Conservation (phyloP, 2,888 invertebrate genomes). For the Timema cristinae region DNA sequence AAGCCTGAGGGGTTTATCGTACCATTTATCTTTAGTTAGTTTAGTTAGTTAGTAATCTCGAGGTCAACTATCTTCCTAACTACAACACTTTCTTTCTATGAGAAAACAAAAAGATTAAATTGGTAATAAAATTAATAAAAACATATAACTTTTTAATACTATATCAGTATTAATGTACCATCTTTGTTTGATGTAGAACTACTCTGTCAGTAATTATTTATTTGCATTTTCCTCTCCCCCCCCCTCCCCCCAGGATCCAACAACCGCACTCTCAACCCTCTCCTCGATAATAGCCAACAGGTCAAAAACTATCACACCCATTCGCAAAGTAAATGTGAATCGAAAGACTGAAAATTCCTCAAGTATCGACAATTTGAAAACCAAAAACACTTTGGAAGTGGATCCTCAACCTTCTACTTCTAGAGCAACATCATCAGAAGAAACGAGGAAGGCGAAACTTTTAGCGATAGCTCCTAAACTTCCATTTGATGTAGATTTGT, state of each 20-base stretch:
- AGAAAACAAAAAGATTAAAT: background rate
- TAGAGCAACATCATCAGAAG: constrained; percentile 7
- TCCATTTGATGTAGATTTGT: constrained; percentile 49
- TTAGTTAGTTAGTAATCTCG: too few species aligned
- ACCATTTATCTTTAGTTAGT: too few species aligned
- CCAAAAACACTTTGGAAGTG: background rate
- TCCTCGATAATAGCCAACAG: constrained; percentile 6
- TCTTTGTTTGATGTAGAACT: too few species aligned
- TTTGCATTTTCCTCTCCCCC: background rate
- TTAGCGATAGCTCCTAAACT: constrained; percentile 45
- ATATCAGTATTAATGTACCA: too few species aligned
- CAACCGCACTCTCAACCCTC: constrained; percentile 29
- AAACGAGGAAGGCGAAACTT: constrained; percentile 38
- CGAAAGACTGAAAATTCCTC: background rate
- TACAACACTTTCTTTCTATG: background rate
- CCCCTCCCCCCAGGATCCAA: constrained; percentile 32
- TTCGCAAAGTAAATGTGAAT: background rate
- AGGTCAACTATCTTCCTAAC: too few species aligned
- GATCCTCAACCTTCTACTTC: constrained; percentile 27
- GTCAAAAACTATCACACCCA: constrained; percentile 4
- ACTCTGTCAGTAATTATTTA: too few species aligned
- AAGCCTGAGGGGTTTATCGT: too few species aligned
- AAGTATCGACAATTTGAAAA: constrained; percentile 1
- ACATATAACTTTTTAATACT: background rate
- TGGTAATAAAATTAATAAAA: background rate